Evolutionary conservation across 2,797 vertebrate genomes (phyloP).

Genomic region (Echiichthys vipera): DNA sequence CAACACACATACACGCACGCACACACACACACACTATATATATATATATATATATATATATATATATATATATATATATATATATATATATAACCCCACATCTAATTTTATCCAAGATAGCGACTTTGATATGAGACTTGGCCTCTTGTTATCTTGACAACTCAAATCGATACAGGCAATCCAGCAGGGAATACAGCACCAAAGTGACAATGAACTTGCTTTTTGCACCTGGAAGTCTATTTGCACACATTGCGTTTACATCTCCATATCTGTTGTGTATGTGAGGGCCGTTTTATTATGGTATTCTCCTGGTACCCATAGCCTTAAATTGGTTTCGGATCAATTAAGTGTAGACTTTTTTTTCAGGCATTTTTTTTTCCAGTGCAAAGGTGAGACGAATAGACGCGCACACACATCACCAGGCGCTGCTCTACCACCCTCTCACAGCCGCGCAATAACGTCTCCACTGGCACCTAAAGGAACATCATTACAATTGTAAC

Average conservation of each 20-base stretch:
- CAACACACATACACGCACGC: too few relatives aligned
- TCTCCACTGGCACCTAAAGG: conserved; percentile 22
- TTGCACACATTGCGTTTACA: neutral
- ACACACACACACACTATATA: too few relatives aligned
- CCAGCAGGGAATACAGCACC: neutral
- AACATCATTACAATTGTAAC: conserved; percentile 19
- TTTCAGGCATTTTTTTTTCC: neutral
- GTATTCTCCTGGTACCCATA: conserved; percentile 16
- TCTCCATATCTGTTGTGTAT: neutral
- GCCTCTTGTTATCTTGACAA: conserved; percentile 10
- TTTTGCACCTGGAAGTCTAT: neutral
- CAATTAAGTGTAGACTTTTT: conserved; percentile 41
- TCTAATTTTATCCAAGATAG: neutral
- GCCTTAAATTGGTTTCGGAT: conserved; percentile 41
- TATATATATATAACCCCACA: neutral
- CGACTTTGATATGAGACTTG: neutral
- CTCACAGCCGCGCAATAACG: neutral
- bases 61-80: too few relatives aligned
- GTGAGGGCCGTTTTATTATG: conserved; percentile 32
- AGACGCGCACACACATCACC: neutral
- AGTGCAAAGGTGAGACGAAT: conserved; percentile 38
- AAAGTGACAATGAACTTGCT: neutral
- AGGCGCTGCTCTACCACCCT: neutral
- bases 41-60: too few relatives aligned
- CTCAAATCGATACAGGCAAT: conserved; percentile 3